Conservation (phyloP, 2,113 vertebrate species). For the Oceanodroma tethys region DNA sequence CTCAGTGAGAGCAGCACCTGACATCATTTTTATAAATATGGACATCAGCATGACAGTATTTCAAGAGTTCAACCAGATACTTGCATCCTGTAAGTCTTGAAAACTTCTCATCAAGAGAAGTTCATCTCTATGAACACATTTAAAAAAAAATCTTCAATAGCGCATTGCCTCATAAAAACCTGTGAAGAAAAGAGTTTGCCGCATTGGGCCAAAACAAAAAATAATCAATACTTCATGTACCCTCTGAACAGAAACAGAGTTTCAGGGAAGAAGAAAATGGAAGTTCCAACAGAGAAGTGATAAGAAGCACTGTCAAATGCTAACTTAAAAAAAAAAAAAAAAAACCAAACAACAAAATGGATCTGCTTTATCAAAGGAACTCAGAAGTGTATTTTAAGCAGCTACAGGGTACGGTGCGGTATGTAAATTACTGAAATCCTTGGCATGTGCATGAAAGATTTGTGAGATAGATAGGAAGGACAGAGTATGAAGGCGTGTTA, state of each 20-base stretch:
- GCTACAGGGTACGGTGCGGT: accelerated
- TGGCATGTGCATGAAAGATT: not conserved
- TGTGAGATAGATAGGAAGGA: not conserved
- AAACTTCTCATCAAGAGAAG: not conserved
- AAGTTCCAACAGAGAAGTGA: not conserved
- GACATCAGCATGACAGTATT: not conserved
- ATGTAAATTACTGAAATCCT: not conserved
- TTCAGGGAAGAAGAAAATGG: not conserved
- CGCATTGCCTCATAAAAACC: not conserved
- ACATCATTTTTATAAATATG: not conserved
- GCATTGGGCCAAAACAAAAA: not conserved
- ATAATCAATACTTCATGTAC: not conserved
- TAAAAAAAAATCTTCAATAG: not conserved
- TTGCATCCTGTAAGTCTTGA: not conserved
- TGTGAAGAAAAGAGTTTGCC: not conserved
- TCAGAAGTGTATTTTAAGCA: not conserved
- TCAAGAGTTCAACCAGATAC: not conserved
- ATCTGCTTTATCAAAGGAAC: not conserved
- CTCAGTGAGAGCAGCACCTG: not conserved
- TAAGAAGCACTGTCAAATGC: not conserved
- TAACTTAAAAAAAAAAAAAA: not conserved
- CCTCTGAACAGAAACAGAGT: not conserved
- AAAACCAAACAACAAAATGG: not conserved
- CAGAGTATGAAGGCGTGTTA: not conserved
- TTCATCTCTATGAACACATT: not conserved